Evolutionary conservation across 2,797 vertebrate species (phyloP).

Genomic region (Anisognathus igniventris): DNA sequence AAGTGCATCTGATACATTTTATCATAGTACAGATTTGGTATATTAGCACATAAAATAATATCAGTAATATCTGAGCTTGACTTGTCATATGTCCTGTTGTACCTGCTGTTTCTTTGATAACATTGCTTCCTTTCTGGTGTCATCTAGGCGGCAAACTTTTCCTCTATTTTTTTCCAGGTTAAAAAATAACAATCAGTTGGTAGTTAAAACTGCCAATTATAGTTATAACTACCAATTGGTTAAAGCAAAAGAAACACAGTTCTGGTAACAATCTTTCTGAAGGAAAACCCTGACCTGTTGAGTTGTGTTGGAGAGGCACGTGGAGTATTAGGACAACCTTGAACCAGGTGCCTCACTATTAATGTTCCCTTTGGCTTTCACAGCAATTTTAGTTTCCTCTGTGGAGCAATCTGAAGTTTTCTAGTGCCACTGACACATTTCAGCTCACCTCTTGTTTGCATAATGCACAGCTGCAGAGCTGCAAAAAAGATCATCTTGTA

Average conservation of each 20-base stretch:
- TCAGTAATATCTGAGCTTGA: neutral
- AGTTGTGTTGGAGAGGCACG: neutral
- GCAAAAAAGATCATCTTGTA: neutral
- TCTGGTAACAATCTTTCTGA: neutral
- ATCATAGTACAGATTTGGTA: neutral
- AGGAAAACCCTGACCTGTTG: neutral
- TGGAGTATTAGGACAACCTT: neutral
- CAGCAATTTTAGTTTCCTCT: conserved; percentile 57
- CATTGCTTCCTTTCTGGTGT: neutral
- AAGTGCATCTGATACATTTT: neutral
- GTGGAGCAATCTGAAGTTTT: conserved; percentile 62
- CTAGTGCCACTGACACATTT: neutral
- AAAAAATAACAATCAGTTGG: conserved; percentile 45
- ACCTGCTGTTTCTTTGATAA: neutral
- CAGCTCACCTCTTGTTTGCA: neutral
- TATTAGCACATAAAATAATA: neutral
- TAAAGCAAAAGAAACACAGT: neutral
- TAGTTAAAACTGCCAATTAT: conserved; percentile 62
- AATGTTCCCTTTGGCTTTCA: conserved; percentile 35
- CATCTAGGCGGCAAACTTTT: neutral
- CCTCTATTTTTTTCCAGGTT: neutral
- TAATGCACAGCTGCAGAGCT: neutral
- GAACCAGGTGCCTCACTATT: neutral
- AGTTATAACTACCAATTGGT: conserved; percentile 67
- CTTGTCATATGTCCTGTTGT: neutral